Evolutionary conservation across 2,888 invertebrate genomes (phyloP), one percentile per base, ranked within the genome.

Genomic region (Tinea semifulvella): DNA sequence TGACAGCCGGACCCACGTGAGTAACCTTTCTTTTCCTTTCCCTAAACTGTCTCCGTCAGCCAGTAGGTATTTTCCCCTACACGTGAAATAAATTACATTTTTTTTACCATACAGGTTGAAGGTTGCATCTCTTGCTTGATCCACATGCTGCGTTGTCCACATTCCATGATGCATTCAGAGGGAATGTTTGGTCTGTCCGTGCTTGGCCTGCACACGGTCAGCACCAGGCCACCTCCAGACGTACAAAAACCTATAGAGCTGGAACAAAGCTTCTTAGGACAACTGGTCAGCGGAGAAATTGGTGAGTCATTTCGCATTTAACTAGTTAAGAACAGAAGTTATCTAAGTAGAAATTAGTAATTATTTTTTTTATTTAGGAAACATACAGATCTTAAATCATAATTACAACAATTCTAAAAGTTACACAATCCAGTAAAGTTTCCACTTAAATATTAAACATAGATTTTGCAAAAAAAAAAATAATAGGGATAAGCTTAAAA

Each of bases 111-210:
- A 1, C 66, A 84, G 68, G 83, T 83, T 14, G 84, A 88, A 39
- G 90, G 90, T 48, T 90, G 90, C 48, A 73, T 94, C 22, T 85
- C 87, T 45, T 87, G 89, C 56, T 76, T 96, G 54, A 88, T 92
- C 8, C 86, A 87, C 66, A 94, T 96, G 95, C 77, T 92, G 51
- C 85, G 88, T 3, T 90, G 92, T 2, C 90, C 91, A 56, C 92
- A 94, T 73, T 81, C 89, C 5, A 87, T 94, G 19, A 96, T 96
- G 96, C 92, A 92, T 64, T 91, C 90, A 62, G 92, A 93, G 71
- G 90, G 92, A 0, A 83, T 92, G 46, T 77, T 89, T 53, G 88
- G 91, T 25, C 76, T 92, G 45, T 88, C 87, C 51, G 82, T 92
- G 27, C 70, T 91, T 7, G 65, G 74, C 1, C 61, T 70, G 45